Conservation (phyloP, 2,888 invertebrate species). For the Rapana venosa region DNA sequence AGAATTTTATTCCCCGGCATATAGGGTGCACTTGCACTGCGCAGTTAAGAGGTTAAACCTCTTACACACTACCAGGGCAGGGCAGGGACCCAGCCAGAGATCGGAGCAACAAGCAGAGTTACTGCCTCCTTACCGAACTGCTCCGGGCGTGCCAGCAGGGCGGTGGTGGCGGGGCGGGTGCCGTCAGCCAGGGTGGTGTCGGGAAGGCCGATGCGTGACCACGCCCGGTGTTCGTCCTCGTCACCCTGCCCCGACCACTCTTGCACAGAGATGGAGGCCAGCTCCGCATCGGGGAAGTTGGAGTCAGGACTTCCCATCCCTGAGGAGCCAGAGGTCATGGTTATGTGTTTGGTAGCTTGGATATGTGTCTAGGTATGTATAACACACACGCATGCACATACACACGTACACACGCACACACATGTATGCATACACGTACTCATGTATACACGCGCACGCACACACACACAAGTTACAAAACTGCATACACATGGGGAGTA, state of each 20-base stretch:
- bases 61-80: too few relatives aligned
- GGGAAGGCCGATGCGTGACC: slow-evolving; percentile 35
- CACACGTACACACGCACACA: not conserved
- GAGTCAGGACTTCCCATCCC: slow-evolving; percentile 31
- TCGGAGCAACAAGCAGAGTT: too few relatives aligned
- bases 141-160: not conserved
- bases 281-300: slow-evolving; percentile 13
- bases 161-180: slow-evolving; percentile 12
- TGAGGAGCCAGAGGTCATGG: not conserved
- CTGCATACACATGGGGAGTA: too few relatives aligned
- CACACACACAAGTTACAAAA: too few relatives aligned
- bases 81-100: too few relatives aligned
- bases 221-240: slow-evolving; percentile 29
- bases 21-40: too few relatives aligned
- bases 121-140: slow-evolving; percentile 17
- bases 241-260: not conserved
- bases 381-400: not conserved
- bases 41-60: too few relatives aligned
- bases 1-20: too few relatives aligned
- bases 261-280: not conserved
- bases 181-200: not conserved
- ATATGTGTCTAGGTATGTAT: not conserved
- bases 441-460: too few relatives aligned
- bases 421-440: not conserved
- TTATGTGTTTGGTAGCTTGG: not conserved